Conservation (phyloP, 2,888 invertebrate species). For the Drosophila longiperda region DNA sequence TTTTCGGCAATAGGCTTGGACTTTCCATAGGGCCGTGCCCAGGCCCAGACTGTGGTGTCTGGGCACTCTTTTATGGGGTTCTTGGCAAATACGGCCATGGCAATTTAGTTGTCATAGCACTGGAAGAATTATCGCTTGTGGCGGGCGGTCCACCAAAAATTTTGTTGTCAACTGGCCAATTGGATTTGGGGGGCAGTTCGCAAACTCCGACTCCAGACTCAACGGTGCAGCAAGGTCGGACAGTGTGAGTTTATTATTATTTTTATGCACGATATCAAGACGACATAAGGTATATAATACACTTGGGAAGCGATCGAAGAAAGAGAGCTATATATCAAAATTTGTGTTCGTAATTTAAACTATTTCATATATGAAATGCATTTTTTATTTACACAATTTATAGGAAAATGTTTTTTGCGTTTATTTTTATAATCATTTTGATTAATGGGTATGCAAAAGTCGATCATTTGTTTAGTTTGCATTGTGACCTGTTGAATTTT, state of each 20-base stretch:
- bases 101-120: constrained; percentile 84
- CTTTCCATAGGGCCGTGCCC: constrained; percentile 37
- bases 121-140: constrained; percentile 84
- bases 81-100: constrained; percentile 76
- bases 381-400: not conserved
- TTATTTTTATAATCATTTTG: not conserved
- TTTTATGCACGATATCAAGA: constrained; percentile 27
- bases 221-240: constrained; percentile 56
- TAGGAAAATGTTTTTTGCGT: too few relatives aligned
- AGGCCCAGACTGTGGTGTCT: constrained; percentile 12
- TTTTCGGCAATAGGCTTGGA: constrained; percentile 59
- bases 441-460: constrained; percentile 17
- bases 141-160: constrained; percentile 81
- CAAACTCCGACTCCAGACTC: constrained; percentile 20
- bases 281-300: constrained; percentile 40
- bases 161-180: constrained; percentile 83
- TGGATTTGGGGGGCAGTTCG: constrained; percentile 39
- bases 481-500: constrained; percentile 26
- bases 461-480: not conserved
- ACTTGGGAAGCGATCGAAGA: not conserved
- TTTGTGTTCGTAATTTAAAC: not conserved
- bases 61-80: constrained; percentile 33
- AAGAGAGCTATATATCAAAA: not conserved
- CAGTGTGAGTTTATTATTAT: constrained; percentile 71
- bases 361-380: not conserved